Evolutionary conservation across 1,140 invertebrate genomes (phyloP).

Genomic region (Ips typographus): DNA sequence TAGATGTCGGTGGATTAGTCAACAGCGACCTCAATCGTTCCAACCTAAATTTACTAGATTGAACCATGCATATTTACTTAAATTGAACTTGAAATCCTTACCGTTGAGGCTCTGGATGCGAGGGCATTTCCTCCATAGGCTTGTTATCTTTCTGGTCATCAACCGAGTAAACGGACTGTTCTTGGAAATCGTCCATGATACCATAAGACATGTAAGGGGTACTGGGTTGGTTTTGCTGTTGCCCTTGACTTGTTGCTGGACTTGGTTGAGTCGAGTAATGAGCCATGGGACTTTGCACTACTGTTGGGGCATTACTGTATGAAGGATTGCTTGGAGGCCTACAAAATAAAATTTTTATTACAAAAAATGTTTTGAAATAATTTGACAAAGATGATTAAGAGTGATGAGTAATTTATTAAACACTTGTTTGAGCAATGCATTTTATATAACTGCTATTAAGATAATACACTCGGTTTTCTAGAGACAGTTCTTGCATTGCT

Average conservation of each 20-base stretch:
- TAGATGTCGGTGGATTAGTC: conserved; percentile 50
- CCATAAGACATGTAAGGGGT: conserved; percentile 58
- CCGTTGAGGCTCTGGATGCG: conserved; percentile 39
- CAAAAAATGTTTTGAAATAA: neutral
- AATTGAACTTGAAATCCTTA: neutral
- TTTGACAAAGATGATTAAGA: neutral
- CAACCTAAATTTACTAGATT: neutral
- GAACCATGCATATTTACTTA: neutral
- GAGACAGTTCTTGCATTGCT: too few relatives aligned
- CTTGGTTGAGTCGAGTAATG: conserved; percentile 53
- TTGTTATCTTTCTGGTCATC: conserved; percentile 51
- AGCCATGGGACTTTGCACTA: conserved; percentile 54
- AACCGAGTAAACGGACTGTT: conserved; percentile 46
- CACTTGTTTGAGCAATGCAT: too few relatives aligned
- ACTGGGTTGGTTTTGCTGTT: conserved; percentile 13
- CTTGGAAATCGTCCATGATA: conserved; percentile 55
- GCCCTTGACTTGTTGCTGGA: conserved; percentile 42
- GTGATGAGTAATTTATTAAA: too few relatives aligned
- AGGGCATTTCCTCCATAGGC: conserved; percentile 45
- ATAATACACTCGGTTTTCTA: too few relatives aligned
- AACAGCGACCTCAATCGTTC: conserved; percentile 44
- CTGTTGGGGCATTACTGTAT: conserved; percentile 55
- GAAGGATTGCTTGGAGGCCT: conserved; percentile 55
- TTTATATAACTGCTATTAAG: too few relatives aligned
- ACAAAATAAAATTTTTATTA: neutral